phyloP scores from a whole-genome alignment of 1,140 invertebrate genomes.

The Anadara kagoshimensis region DNA sequence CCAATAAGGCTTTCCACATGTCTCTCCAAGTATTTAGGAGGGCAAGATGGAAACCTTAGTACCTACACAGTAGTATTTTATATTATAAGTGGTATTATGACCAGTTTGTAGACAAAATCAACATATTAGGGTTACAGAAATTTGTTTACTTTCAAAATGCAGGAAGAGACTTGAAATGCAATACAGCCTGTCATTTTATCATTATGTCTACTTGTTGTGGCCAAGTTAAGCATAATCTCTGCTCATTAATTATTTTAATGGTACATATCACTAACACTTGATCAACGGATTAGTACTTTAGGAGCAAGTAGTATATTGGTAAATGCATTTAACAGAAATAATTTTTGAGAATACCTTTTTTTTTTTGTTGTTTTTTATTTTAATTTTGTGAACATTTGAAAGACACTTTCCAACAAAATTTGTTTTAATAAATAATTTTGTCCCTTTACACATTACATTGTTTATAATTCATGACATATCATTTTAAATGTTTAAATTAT shows the following conservation, averaged over 20 bases:
- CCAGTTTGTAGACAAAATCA: constrained; percentile 11
- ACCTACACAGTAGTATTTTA: background rate
- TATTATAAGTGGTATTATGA: constrained; percentile 5
- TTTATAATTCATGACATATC: too few relatives aligned
- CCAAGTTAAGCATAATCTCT: background rate
- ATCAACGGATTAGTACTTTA: too few relatives aligned
- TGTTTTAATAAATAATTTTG: too few relatives aligned
- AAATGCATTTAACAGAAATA: too few relatives aligned
- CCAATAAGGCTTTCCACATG: constrained; percentile 32
- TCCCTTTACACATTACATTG: too few relatives aligned
- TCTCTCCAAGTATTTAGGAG: constrained; percentile 43
- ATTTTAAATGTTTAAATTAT: too few relatives aligned
- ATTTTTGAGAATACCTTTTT: too few relatives aligned
- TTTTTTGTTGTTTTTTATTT: too few relatives aligned
- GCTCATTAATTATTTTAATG: background rate
- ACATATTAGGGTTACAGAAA: background rate
- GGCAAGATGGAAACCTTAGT: constrained; percentile 42
- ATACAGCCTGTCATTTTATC: constrained; percentile 4
- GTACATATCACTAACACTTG: background rate
- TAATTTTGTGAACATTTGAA: too few relatives aligned
- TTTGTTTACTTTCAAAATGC: background rate
- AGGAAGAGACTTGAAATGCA: background rate
- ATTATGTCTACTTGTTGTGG: constrained; percentile 28
- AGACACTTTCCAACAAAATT: too few relatives aligned
- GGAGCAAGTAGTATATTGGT: too few relatives aligned